Evolutionary conservation across 92 coral and sea anemone genomes (phyloP).

Genomic region (Desmophyllum pertusum): DNA sequence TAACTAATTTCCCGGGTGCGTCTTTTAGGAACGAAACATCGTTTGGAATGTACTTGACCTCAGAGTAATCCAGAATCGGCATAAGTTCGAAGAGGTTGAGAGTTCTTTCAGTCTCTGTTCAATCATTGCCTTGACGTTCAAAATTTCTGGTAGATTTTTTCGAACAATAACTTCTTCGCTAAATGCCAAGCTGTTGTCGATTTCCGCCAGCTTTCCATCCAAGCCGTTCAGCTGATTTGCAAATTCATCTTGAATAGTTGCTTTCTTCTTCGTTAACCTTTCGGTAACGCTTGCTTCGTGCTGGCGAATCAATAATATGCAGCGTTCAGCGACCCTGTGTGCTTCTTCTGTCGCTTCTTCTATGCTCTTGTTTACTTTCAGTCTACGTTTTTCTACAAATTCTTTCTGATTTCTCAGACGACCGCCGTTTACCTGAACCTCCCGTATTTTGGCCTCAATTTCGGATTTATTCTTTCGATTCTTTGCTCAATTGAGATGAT

Average conservation of each 20-base stretch:
- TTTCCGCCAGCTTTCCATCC: neutral
- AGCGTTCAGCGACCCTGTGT: neutral
- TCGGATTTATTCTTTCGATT: neutral
- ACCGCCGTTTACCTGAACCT: neutral
- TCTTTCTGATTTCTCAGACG: neutral
- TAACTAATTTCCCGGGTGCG: constrained; percentile 15
- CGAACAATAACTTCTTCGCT: constrained; percentile 1
- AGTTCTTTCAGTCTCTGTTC: constrained; percentile 23
- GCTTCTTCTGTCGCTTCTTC: constrained; percentile 19
- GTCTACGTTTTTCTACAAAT: neutral
- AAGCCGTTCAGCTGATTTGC: neutral
- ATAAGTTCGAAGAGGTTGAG: neutral
- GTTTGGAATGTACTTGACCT: constrained; percentile 11
- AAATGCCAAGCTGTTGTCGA: constrained; percentile 9
- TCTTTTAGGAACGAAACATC: neutral
- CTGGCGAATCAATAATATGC: constrained; percentile 3
- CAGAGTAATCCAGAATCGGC: neutral
- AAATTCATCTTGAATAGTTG: neutral
- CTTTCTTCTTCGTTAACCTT: neutral
- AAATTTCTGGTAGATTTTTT: constrained; percentile 2
- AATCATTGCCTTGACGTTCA: constrained; percentile 14
- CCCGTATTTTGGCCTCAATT: neutral
- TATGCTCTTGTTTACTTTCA: neutral
- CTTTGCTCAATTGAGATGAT: constrained; percentile 10
- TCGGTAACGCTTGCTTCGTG: constrained; percentile 12